Percentiles rank a stretch among this genome's conserved stretches.
These are phyloP conservation scores for Urocyon cinereoargenteus DNA, from an alignment of 2,797 vertebrate species.

Conservation along the genomic window DNA sequence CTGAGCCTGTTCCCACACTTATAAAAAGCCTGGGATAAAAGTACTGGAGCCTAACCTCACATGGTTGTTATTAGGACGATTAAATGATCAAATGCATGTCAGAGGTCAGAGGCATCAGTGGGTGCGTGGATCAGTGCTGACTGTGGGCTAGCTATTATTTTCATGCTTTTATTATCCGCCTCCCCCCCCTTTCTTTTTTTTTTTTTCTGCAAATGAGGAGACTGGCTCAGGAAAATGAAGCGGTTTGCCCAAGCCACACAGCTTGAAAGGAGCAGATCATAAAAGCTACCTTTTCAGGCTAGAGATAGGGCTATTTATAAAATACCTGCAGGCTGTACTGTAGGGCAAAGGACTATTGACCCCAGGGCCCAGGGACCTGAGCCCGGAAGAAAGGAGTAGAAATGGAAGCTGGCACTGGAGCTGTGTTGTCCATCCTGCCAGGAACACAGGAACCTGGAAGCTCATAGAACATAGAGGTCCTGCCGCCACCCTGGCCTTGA, in stretches of 20 bases:
- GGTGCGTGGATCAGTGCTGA: background rate
- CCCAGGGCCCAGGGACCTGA: background rate
- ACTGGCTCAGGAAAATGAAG: background rate
- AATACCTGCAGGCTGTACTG: background rate
- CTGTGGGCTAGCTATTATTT: background rate
- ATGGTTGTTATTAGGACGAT: background rate
- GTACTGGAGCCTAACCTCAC: background rate
- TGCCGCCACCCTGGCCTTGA: background rate
- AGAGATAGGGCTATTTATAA: background rate
- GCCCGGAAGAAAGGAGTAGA: too few species aligned
- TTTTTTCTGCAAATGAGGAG: background rate
- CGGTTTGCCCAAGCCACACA: background rate
- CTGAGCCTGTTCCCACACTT: background rate
- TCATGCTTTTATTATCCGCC: background rate
- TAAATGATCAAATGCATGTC: background rate
- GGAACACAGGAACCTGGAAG: background rate
- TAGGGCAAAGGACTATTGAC: background rate
- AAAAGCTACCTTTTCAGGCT: background rate
- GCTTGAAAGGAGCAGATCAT: background rate
- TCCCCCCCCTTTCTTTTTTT: too few species aligned
- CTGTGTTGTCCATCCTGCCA: background rate
- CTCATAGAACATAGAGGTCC: background rate
- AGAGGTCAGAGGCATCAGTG: background rate
- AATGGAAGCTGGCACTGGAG: accelerated
- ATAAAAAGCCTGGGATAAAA: background rate